A percentile compares a stretch with the other conserved stretches of the same genome.
These are phyloP conservation scores for Sialis lutaria DNA, from an alignment of 2,888 invertebrate genomes.

Conservation along the genomic window DNA sequence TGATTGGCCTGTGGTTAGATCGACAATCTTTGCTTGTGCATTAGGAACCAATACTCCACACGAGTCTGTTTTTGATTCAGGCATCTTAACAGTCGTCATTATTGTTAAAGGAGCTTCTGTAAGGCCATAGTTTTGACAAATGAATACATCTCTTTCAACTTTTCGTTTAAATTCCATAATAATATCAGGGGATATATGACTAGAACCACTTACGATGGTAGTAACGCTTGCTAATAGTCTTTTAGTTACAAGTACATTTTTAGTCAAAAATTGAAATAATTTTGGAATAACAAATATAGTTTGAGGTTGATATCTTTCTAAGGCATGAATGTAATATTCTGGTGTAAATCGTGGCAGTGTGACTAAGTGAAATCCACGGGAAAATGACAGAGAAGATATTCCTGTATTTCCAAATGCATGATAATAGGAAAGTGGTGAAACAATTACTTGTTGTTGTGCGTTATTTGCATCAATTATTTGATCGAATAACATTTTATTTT, in stretches of 20 bases:
- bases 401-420: no score
- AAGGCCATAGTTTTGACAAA: slow-evolving; percentile 46
- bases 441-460: no score
- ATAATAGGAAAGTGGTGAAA: no score
- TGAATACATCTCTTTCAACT: background rate
- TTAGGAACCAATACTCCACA: slow-evolving; percentile 36
- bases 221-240: no score
- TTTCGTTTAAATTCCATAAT: no score
- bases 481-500: no score
- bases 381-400: slow-evolving; percentile 8
- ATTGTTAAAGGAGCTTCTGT: slow-evolving; percentile 50
- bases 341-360: slow-evolving; percentile 54
- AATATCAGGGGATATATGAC: no score
- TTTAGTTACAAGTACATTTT: no score
- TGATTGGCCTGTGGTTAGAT: slow-evolving; percentile 20
- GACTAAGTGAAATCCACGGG: slow-evolving; percentile 37
- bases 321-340: slow-evolving; percentile 69
- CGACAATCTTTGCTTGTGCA: slow-evolving; percentile 11
- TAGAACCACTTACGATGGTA: no score
- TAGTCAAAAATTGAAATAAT: no score
- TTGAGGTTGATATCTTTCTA: slow-evolving; percentile 15
- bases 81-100: slow-evolving; percentile 19
- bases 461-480: no score
- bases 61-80: slow-evolving; percentile 30
- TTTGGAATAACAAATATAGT: no score